Evolutionary conservation across 2,888 invertebrate species (phyloP).

Genomic region (Alsophila aescularia): DNA sequence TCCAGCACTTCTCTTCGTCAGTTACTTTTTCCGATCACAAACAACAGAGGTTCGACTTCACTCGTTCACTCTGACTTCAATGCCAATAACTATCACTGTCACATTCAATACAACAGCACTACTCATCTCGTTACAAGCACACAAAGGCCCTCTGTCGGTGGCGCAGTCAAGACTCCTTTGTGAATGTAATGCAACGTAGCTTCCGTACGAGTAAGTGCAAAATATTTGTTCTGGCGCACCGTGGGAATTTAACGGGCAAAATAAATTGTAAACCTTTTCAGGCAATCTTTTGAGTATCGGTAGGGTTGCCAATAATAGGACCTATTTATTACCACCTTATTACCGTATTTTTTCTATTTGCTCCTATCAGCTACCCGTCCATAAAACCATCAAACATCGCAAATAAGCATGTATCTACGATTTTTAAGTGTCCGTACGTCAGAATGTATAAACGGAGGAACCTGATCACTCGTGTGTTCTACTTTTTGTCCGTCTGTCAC

Average conservation of each 20-base stretch:
- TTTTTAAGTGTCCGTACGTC: no score
- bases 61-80: no score
- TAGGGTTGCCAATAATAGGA: neutral
- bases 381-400: no score
- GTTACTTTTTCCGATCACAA: constrained; percentile 4
- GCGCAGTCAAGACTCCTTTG: constrained; percentile 51
- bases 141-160: constrained; percentile 36
- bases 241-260: constrained; percentile 45
- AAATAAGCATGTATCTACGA: no score
- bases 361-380: no score
- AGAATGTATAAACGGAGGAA: no score
- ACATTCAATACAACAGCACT: constrained; percentile 42
- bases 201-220: constrained; percentile 54
- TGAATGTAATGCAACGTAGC: constrained; percentile 48
- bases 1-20: no score
- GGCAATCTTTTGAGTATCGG: neutral
- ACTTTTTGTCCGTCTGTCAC: no score
- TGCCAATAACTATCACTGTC: constrained; percentile 45
- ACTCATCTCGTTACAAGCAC: constrained; percentile 26
- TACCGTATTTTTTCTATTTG: no score
- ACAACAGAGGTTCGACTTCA: constrained; percentile 15
- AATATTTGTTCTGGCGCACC: constrained; percentile 58
- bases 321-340: no score
- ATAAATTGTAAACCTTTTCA: constrained; percentile 51
- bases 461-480: no score